Evolutionary conservation across 35 echinoderm and acorn worm species (phyloP).

Genomic region (Stichopus chloronotus): DNA sequence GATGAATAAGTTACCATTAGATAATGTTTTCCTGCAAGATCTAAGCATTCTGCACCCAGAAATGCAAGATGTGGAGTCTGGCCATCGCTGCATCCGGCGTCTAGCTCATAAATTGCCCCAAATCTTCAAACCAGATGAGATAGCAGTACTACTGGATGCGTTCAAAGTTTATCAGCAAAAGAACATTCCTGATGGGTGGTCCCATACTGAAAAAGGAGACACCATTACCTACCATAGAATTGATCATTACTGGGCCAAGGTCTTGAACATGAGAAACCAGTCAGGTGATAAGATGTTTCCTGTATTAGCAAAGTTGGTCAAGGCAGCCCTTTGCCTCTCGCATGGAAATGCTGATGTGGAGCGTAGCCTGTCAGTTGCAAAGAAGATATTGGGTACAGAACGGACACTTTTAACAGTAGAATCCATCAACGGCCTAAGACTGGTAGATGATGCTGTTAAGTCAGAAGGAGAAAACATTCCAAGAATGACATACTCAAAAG

Average conservation of each 20-base stretch:
- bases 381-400: slow-evolving; percentile 26
- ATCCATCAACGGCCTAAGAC: slow-evolving; percentile 19
- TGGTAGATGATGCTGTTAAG: too few species aligned
- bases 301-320: slow-evolving; percentile 19
- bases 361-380: too few species aligned
- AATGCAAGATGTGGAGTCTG: too few species aligned
- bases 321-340: too few species aligned
- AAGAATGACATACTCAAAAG: too few species aligned
- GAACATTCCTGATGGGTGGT: slow-evolving; percentile 4
- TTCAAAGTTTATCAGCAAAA: slow-evolving; percentile 30
- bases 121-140: slow-evolving; percentile 13
- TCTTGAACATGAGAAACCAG: slow-evolving; percentile 23
- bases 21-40: too few species aligned
- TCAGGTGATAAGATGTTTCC: too few species aligned
- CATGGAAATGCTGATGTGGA: too few species aligned
- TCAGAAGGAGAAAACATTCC: too few species aligned
- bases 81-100: background rate
- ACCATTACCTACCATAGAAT: slow-evolving; percentile 24
- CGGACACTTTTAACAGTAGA: slow-evolving; percentile 15
- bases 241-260: slow-evolving; percentile 21
- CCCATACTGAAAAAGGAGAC: slow-evolving; percentile 1
- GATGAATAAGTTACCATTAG: background rate
- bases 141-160: background rate
- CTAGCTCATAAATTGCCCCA: slow-evolving; percentile 7
- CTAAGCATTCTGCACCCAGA: too few species aligned